Evolutionary conservation across 2,797 vertebrate species (phyloP), one percentile per base, ranked within the genome.

Genomic region (Gymnoscopelus microlampas): DNA sequence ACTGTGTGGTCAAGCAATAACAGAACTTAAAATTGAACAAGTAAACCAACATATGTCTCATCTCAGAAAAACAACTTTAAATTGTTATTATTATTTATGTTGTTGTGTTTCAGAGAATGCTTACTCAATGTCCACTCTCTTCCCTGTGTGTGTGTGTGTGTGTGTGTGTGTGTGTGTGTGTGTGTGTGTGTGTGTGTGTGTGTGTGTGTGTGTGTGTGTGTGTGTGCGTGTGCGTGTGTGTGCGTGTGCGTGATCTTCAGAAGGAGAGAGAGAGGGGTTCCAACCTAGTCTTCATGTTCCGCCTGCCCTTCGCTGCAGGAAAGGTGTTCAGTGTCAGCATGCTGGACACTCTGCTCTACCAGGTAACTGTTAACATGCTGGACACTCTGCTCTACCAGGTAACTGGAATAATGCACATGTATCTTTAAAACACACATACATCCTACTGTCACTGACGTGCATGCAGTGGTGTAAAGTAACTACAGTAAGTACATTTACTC

Each of bases 311-410:
- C n/a, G 94, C 95, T 19, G 95, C 95, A 12, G 95, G 95, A 68
- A 95, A 95, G 77, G 95, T 96, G 74, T 96, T 96, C 86, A 96
- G 95, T 35, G 94, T 96, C 81, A 96, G 95, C 85, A 96, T 95
- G 95, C 78, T 96, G 81, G 95, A 96, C 85, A 95, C 95, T 3
- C 91, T 95, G 39, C 93, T 95, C 51, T 95, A 96, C 85, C 95
- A 95, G 94, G 95, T 19, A 19, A 19, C 19, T 19, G 19, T 19
- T 19, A 19, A 19, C 19, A 19, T 19, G 19, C 19, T 19, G 1
- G 19, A 19, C 19, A 19, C 19, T 19, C 19, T 19, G 19, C 19
- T 19, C 19, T n/a, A n/a, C n/a, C n/a, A n/a, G n/a, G n/a, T n/a
- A n/a, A n/a, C n/a, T n/a, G n/a, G n/a, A n/a, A n/a, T n/a, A n/a